Conservation (phyloP, 37 sponge, comb jelly and placozoan species). For the Chondrilla cf. caribensis region DNA sequence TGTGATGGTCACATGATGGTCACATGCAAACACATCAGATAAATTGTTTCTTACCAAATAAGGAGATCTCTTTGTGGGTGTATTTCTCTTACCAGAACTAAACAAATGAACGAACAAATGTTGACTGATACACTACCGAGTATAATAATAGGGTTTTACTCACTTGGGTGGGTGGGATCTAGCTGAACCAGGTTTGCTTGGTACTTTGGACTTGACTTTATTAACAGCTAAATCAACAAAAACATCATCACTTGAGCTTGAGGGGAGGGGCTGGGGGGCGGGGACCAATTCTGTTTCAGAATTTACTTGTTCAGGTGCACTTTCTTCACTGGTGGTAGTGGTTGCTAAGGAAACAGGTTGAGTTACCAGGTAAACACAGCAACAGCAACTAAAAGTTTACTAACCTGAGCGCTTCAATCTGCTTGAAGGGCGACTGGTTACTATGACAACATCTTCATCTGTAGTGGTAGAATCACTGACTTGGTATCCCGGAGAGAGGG, state of each 20-base stretch:
- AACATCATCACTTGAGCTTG: constrained; percentile 4
- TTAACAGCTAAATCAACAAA: not conserved
- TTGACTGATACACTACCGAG: no score
- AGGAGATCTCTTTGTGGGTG: constrained; percentile 8
- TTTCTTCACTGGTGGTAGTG: not conserved
- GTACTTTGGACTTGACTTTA: no score
- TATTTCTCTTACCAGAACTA: not conserved
- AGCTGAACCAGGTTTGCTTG: no score
- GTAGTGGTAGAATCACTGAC: not conserved
- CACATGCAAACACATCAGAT: not conserved
- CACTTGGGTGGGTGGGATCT: no score
- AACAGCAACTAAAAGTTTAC: no score
- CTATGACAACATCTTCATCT: constrained; percentile 13
- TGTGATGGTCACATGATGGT: not conserved
- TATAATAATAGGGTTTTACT: no score
- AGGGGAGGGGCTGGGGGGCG: not conserved
- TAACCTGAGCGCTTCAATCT: not conserved
- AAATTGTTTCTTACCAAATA: constrained; percentile 4
- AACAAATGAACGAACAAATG: not conserved
- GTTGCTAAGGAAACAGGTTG: no score
- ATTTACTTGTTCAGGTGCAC: not conserved
- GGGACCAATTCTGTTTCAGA: not conserved
- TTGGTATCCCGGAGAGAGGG: not conserved
- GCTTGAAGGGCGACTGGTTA: not conserved
- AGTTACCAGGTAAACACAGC: no score